Evolutionary conservation across 2,888 invertebrate species (phyloP).

Genomic region (Drosophila antonietae): DNA sequence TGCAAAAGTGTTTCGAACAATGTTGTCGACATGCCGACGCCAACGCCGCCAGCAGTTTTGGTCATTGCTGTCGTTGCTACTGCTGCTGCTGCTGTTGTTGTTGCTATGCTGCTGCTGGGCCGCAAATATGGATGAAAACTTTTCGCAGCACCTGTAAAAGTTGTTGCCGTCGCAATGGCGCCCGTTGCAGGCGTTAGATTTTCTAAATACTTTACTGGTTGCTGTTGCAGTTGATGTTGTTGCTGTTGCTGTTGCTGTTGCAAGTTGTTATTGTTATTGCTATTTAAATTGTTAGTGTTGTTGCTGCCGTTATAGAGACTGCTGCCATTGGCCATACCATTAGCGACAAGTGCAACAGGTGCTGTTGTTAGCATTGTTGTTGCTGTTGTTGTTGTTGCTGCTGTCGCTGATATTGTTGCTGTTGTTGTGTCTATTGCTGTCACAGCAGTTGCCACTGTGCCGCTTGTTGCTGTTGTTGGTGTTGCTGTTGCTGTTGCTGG

Average conservation of each 20-base stretch:
- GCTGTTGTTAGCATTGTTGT: conserved; percentile 74
- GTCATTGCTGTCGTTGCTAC: conserved; percentile 52
- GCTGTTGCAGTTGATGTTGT: conserved; percentile 50
- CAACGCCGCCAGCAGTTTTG: conserved; percentile 41
- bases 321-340: conserved; percentile 70
- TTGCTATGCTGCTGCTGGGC: conserved; percentile 53
- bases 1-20: conserved; percentile 81
- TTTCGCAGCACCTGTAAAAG: conserved; percentile 76
- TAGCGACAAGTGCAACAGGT: conserved; percentile 77
- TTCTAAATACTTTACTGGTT: conserved; percentile 71
- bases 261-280: conserved; percentile 67
- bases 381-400: conserved; percentile 53
- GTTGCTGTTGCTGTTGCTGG: conserved; percentile 50
- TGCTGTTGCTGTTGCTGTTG: conserved; percentile 54
- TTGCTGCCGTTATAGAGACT: conserved; percentile 57
- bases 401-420: conserved; percentile 58
- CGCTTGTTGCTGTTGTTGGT: conserved; percentile 34
- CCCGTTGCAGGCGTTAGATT: conserved; percentile 66
- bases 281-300: conserved; percentile 80
- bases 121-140: conserved; percentile 81
- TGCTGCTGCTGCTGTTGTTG: conserved; percentile 30
- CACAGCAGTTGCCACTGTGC: conserved; percentile 2
- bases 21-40: conserved; percentile 68
- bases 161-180: conserved; percentile 69
- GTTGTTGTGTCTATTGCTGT: conserved; percentile 37